A percentile compares a stretch with the other conserved stretches of the same genome.
Conservation (phyloP, 2,888 invertebrate species). For the Mycogona germanica region DNA sequence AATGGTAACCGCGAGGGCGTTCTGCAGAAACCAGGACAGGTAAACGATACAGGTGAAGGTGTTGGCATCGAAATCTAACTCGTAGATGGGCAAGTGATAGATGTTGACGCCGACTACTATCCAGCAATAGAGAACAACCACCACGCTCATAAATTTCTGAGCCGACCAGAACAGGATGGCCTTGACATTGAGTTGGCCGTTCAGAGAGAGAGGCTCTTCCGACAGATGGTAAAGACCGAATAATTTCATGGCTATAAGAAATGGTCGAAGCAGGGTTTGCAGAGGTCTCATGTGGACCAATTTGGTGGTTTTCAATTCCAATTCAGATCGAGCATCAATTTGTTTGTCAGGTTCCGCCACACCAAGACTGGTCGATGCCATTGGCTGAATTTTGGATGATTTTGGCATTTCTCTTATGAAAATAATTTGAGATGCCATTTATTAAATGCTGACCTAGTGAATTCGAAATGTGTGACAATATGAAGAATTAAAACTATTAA, state of each 20-base stretch:
- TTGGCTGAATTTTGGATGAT: too few species aligned
- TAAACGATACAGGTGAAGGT: constrained; percentile 6
- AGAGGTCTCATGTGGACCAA: neutral
- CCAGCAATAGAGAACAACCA: neutral
- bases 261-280: constrained; percentile 1
- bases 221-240: constrained; percentile 6
- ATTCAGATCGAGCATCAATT: too few species aligned
- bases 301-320: too few species aligned
- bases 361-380: too few species aligned
- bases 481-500: too few species aligned
- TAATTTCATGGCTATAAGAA: neutral
- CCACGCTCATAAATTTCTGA: neutral
- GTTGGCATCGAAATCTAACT: neutral
- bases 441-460: too few species aligned
- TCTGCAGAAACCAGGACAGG: constrained; percentile 8
- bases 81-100: constrained; percentile 4
- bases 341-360: too few species aligned
- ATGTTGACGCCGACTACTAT: neutral
- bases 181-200: neutral
- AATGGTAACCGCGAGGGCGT: neutral
- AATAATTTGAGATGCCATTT: too few species aligned
- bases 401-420: too few species aligned
- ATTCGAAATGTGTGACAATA: too few species aligned
- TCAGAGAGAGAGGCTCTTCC: neutral
- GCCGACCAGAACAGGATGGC: neutral